Base-by-base conservation (phyloP, 2,113 vertebrate genomes). In the Lepus europaeus region DNA sequence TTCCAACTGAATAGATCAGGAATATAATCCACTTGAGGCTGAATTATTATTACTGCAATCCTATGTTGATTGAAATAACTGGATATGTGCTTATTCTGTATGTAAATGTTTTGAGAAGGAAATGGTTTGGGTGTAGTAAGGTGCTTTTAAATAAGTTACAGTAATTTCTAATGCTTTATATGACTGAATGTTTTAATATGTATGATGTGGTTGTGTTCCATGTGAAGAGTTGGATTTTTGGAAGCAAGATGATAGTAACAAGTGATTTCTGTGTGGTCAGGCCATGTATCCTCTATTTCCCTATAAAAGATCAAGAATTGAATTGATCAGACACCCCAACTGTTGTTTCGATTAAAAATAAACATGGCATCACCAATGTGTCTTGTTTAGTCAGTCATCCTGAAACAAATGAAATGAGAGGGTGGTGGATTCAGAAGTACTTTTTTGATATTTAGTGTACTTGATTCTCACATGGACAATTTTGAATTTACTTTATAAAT, bases 291-390 rank as follows among this genome's bases (percentile, higher is more conserved):
- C n/a, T 80, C 74, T 79, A 1, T 77, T 96, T 96, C 23, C 22
- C 16, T 86, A 39, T 27, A 29, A 64, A 80, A 56, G 12, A 64
- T 45, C 61, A 6, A 53, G 19, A 76, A 17, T 13, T 39, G 33
- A 82, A 45, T 70, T 68, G 45, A 33, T 61, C 9, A 3, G 49
- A 81, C 23, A 27, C 9, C 12, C 56, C 45, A 59, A 68, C 10
- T 14, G 6, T 90, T 73, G 51, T 51, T 9, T 88, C 94, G 39
- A 84, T 83, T 95, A 69, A 72, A 88, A 93, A 81, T 63, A 73
- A 88, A 73, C 16, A 33, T 51, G 64, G 31, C 51, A 29, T 86
- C 79, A 56, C 33, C 13, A 14, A 0, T 59, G 31, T 81, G n/a
- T 89, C 45, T 95, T 23, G 83, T 74, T 79, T 74, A 80, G 51